Conservation (phyloP, 2,113 vertebrate genomes). For the Indicator indicator region DNA sequence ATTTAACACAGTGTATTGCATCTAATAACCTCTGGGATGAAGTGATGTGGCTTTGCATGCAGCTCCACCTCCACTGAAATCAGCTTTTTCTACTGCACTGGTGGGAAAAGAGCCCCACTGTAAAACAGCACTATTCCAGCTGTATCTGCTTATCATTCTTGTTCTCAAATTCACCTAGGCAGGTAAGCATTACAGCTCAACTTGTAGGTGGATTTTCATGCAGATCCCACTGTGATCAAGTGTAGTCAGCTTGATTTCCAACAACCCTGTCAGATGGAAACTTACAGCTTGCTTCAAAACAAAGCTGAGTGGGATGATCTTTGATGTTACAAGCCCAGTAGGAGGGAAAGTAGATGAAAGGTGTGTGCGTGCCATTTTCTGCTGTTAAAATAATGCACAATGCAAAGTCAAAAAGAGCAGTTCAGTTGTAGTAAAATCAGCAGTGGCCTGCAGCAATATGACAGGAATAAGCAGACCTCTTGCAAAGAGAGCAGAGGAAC, state of each 20-base stretch:
- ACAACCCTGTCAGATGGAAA: constrained; percentile 51
- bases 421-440: constrained; percentile 30
- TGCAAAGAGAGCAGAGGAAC: not conserved
- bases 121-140: constrained; percentile 44
- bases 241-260: constrained; percentile 61
- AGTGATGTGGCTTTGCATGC: not conserved
- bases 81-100: not conserved
- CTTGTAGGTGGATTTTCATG: constrained; percentile 62
- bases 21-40: not conserved
- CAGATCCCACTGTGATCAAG: constrained; percentile 70
- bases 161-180: constrained; percentile 63
- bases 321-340: constrained; percentile 54
- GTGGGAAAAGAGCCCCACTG: constrained; percentile 21
- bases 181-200: constrained; percentile 55
- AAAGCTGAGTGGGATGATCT: constrained; percentile 51
- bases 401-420: not conserved
- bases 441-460: not conserved
- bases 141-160: constrained; percentile 54
- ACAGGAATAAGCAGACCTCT: not conserved
- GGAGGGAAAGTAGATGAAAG: constrained; percentile 66
- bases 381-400: constrained; percentile 55
- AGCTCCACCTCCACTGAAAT: not conserved
- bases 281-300: constrained; percentile 28
- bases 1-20: not conserved
- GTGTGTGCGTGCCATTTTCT: constrained; percentile 57